These are phyloP conservation scores for Gymnoscopelus braueri DNA, from an alignment of 2,797 vertebrate genomes.

Conservation along the genomic window DNA sequence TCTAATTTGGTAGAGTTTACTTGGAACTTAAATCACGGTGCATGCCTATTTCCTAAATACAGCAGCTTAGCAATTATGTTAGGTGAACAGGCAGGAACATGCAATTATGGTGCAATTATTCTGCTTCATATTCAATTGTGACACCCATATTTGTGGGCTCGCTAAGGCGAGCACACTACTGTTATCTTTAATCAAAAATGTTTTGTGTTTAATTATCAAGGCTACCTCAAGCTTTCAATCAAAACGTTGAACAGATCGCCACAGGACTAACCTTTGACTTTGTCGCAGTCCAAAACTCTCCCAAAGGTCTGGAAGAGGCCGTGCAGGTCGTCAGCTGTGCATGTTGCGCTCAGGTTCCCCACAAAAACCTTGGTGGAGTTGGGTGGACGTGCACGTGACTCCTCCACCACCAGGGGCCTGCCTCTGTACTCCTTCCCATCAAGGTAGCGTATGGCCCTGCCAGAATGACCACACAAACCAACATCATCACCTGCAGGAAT, in stretches of 20 bases:
- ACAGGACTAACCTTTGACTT: slow-evolving; percentile 91
- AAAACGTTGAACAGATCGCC: background rate
- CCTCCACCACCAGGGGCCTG: slow-evolving; percentile 91
- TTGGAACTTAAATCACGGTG: too few relatives aligned
- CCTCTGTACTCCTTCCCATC: slow-evolving; percentile 93
- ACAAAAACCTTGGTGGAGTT: slow-evolving; percentile 98
- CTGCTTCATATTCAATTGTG: too few relatives aligned
- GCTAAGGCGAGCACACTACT: too few relatives aligned
- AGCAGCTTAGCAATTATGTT: too few relatives aligned
- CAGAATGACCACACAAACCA: background rate
- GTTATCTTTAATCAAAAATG: too few relatives aligned
- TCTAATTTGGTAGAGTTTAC: too few relatives aligned
- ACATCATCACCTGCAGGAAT: background rate
- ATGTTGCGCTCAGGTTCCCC: slow-evolving; percentile 92
- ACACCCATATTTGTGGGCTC: too few relatives aligned
- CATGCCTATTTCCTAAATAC: too few relatives aligned
- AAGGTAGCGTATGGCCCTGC: slow-evolving; percentile 89
- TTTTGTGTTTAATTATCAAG: too few relatives aligned
- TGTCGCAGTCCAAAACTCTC: slow-evolving; percentile 96
- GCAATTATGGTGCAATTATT: too few relatives aligned
- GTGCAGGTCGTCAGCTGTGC: slow-evolving; percentile 91
- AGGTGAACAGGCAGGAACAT: too few relatives aligned
- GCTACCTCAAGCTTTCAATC: background rate
- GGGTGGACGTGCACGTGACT: slow-evolving; percentile 91
- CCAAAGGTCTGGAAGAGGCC: slow-evolving; percentile 92